These are phyloP conservation scores for Oscheius sp. DNA, from an alignment of 2,888 invertebrate genomes.

Conservation along the genomic window DNA sequence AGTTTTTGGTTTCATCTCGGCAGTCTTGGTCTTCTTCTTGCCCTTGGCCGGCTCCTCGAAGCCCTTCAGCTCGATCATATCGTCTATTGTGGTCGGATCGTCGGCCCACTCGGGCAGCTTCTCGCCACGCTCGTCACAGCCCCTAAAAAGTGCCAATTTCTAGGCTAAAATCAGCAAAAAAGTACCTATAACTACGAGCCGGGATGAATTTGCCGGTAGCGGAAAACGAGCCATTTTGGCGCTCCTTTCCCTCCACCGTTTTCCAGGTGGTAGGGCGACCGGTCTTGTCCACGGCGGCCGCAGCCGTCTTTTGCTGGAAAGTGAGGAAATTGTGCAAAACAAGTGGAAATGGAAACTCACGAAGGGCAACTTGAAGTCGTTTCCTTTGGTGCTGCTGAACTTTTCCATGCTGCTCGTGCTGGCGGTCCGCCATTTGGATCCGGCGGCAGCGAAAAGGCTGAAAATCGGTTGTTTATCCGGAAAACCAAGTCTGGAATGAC, in stretches of 20 bases:
- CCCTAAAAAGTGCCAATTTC: constrained; percentile 6
- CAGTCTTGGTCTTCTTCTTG: constrained; percentile 46
- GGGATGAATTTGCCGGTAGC: constrained; percentile 37
- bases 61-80: constrained; percentile 71
- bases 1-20: constrained; percentile 38
- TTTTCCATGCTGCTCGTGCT: constrained; percentile 48
- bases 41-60: constrained; percentile 69
- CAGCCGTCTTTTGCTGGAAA: constrained; percentile 44
- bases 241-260: constrained; percentile 38
- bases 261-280: constrained; percentile 24
- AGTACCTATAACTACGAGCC: constrained; percentile 32
- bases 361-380: constrained; percentile 65
- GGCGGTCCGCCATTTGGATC: constrained; percentile 53
- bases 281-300: constrained; percentile 11
- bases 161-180: not conserved
- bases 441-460: constrained; percentile 17
- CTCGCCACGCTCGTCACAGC: constrained; percentile 54
- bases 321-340: constrained; percentile 1
- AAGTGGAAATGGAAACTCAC: constrained; percentile 39
- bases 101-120: constrained; percentile 73
- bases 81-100: constrained; percentile 70
- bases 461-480: not conserved
- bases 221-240: constrained; percentile 37
- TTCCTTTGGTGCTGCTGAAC: constrained; percentile 40
- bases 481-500: no score